Base-by-base conservation (phyloP, 2,797 vertebrate species). In the Lagodon rhomboides region DNA sequence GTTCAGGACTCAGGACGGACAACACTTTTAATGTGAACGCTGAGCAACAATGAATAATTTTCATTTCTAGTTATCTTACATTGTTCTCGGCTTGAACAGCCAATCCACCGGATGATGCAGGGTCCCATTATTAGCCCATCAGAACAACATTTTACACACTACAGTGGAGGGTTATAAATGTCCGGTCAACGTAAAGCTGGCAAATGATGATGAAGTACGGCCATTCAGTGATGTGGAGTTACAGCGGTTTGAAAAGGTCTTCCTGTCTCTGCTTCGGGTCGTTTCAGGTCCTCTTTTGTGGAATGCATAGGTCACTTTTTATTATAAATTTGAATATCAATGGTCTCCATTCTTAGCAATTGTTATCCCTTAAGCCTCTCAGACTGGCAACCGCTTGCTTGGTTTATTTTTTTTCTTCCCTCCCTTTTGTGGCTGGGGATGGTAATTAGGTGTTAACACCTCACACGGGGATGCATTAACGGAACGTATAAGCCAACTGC, bases 161-260 rank as follows among this genome's bases (percentile, higher is more conserved):
- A 22, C 43, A 70, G 77, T 70, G 25, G n/a, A 22, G 47, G 25
- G 60, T 83, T 71, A 89, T 84, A 16, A 86, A 82, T 84, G 81
- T 79, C 68, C 25, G 63, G 60, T 83, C 79, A 71, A 44, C 54
- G 27, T 17, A 61, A 80, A 61, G 43, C 60, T 22, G 11, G 12
- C 30, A 41, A 62, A 78, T 9, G 10, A n/a, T n/a, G n/a, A 60
- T 66, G 72, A 87, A 70, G 75, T 80, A 86, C 68, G 62, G 25
- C 72, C 41, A n/a, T 64, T 69, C 62, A 53, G 2, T 64, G 69
- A 68, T 34, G 56, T 13, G 23, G 63, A 75, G 49, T 79, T 62
- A 53, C 2, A 67, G 53, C 64, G 25, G 25, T 49, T 68, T 84
- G 68, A 79, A 83, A 82, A 83, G 76, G 68, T 80, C 88, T 73